phyloP scores from a whole-genome alignment of 2,797 vertebrate species.

The Brachyrhaphis roseni region DNA sequence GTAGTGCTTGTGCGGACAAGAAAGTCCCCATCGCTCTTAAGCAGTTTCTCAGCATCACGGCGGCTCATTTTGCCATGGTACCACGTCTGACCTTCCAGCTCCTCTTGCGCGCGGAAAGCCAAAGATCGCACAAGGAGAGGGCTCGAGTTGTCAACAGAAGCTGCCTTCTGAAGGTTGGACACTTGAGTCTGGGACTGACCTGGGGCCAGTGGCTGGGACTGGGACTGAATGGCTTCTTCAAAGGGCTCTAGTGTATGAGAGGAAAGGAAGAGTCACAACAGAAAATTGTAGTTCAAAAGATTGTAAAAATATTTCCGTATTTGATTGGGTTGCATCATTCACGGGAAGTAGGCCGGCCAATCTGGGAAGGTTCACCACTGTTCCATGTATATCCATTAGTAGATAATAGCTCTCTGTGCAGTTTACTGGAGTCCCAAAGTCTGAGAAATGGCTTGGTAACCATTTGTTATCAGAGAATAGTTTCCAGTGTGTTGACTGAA shows the following conservation, averaged over 20 bases:
- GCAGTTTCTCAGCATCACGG: conserved; percentile 91
- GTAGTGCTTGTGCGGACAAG: conserved; percentile 96
- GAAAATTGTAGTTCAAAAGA: not conserved
- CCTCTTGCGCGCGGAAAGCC: conserved; percentile 82
- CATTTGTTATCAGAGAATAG: not conserved
- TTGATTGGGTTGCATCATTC: not conserved
- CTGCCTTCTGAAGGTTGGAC: conserved; percentile 83
- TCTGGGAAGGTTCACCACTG: not conserved
- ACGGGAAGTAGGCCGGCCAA: not conserved
- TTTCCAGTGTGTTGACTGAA: not conserved
- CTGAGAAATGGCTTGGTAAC: not conserved
- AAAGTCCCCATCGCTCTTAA: conserved; percentile 92
- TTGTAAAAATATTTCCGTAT: not conserved
- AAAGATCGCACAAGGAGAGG: conserved; percentile 84
- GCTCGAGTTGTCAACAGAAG: conserved; percentile 86
- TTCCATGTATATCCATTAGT: not conserved
- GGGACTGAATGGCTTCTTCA: conserved; percentile 92
- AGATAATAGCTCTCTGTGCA: not conserved
- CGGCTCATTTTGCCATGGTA: conserved; percentile 96
- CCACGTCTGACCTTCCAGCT: conserved; percentile 89
- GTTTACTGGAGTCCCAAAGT: not conserved
- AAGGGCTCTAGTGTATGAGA: conserved; percentile 86
- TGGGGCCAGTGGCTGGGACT: conserved; percentile 80
- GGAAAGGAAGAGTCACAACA: not conserved
- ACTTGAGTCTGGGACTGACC: conserved; percentile 65